Conservation (phyloP, 1,140 invertebrate species). For the Drosophila virilis region DNA sequence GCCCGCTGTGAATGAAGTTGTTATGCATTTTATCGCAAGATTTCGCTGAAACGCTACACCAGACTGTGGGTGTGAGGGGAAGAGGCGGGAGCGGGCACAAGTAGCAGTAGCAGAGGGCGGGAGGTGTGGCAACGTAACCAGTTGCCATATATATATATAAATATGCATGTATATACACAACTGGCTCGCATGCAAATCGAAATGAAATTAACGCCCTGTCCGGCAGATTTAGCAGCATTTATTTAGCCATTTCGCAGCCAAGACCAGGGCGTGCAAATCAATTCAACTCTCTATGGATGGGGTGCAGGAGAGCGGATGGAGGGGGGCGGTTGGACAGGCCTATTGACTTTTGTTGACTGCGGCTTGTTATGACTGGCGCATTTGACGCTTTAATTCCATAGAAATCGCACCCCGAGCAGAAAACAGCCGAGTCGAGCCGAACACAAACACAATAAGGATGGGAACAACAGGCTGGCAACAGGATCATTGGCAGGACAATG, state of each 20-base stretch:
- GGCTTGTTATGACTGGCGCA: constrained; percentile 73
- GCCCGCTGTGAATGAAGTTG: constrained; percentile 83
- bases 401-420: constrained; percentile 50
- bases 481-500: constrained; percentile 43
- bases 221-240: constrained; percentile 75
- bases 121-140: constrained; percentile 30
- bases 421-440: background rate
- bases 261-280: constrained; percentile 68
- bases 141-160: constrained; percentile 21
- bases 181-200: constrained; percentile 54
- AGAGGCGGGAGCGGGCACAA: background rate
- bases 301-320: background rate
- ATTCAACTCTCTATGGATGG: constrained; percentile 20
- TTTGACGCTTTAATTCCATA: constrained; percentile 78
- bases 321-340: background rate
- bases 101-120: too few species aligned
- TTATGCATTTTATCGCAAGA: constrained; percentile 82
- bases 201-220: constrained; percentile 78
- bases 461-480: constrained; percentile 15
- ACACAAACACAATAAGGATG: constrained; percentile 1
- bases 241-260: constrained; percentile 57
- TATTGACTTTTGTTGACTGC: constrained; percentile 46
- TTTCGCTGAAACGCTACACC: constrained; percentile 66
- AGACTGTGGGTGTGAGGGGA: background rate
- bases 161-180: background rate